Percentiles rank a stretch among this genome's conserved stretches.
Conservation (phyloP, 2,113 vertebrate genomes). For the Oenanthe melanoleuca region DNA sequence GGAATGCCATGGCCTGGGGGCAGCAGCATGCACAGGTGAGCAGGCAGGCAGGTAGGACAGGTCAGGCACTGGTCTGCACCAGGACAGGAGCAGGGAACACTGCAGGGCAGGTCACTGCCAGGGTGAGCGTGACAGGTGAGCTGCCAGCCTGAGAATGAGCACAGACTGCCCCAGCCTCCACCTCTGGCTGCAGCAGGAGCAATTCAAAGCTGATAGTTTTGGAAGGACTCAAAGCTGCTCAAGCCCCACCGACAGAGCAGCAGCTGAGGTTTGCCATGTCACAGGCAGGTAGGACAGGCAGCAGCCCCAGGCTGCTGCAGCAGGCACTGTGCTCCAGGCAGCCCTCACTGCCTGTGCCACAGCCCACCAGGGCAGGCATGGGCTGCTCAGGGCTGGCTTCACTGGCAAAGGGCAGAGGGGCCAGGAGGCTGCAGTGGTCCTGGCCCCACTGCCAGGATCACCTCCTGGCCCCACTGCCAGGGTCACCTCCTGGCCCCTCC, state of each 20-base stretch:
- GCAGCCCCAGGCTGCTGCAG: not conserved
- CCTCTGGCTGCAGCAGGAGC: accelerated
- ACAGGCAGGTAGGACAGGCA: accelerated
- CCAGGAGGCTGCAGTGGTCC: too few relatives aligned
- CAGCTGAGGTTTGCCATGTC: not conserved
- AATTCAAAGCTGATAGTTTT: not conserved
- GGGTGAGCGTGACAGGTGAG: accelerated
- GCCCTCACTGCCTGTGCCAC: not conserved
- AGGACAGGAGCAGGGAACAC: not conserved
- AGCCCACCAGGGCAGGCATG: not conserved
- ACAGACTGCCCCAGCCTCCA: accelerated
- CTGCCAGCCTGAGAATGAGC: not conserved
- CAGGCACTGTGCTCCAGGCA: accelerated
- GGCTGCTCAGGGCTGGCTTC: not conserved
- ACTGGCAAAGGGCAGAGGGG: not conserved
- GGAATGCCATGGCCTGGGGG: accelerated
- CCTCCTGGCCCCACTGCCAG: not conserved
- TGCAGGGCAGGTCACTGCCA: not conserved
- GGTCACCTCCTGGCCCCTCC: not conserved
- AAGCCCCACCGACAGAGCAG: not conserved
- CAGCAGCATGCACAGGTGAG: not conserved
- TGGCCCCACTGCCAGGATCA: not conserved
- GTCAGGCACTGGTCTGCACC: accelerated
- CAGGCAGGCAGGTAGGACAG: too few relatives aligned
- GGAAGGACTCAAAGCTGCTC: not conserved